phyloP scores from a whole-genome alignment of 2,888 invertebrate genomes.

The Ornithoptera priamus region DNA sequence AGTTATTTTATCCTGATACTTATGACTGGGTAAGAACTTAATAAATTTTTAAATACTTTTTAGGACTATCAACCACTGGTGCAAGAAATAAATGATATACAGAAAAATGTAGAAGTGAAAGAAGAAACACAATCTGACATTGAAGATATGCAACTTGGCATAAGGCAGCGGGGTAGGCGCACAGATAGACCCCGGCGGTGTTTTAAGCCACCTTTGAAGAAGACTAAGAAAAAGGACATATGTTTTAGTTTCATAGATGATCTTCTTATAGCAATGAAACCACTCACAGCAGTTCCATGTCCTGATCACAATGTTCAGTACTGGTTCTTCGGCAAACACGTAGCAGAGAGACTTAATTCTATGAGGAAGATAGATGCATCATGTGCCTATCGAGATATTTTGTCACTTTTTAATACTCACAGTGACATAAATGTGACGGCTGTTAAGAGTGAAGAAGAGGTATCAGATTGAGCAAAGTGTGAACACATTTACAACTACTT shows the following conservation, averaged over 20 bases:
- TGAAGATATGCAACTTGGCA: slow-evolving; percentile 40
- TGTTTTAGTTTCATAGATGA: slow-evolving; percentile 60
- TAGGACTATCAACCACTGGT: slow-evolving; percentile 40
- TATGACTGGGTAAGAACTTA: neutral
- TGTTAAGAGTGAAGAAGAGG: slow-evolving; percentile 17
- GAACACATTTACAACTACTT: neutral
- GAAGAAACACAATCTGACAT: slow-evolving; percentile 48
- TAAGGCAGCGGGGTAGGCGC: slow-evolving; percentile 54
- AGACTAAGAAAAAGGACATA: slow-evolving; percentile 40
- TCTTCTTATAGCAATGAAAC: slow-evolving; percentile 58
- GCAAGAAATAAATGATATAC: slow-evolving; percentile 32
- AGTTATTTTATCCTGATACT: no score
- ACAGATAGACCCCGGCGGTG: slow-evolving; percentile 57
- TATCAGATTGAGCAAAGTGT: slow-evolving; percentile 6
- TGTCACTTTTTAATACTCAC: slow-evolving; percentile 43
- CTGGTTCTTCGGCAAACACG: slow-evolving; percentile 68
- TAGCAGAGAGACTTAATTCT: slow-evolving; percentile 56
- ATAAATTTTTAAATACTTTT: slow-evolving; percentile 27
- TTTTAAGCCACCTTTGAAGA: slow-evolving; percentile 31
- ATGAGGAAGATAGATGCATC: slow-evolving; percentile 59
- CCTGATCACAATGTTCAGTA: slow-evolving; percentile 41
- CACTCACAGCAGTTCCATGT: slow-evolving; percentile 40
- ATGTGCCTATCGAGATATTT: slow-evolving; percentile 55
- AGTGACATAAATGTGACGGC: slow-evolving; percentile 4
- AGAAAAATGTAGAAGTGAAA: slow-evolving; percentile 44